These are phyloP conservation scores for Amphiprion ocellaris DNA, from an alignment of 2,113 vertebrate genomes.

Conservation along the genomic window DNA sequence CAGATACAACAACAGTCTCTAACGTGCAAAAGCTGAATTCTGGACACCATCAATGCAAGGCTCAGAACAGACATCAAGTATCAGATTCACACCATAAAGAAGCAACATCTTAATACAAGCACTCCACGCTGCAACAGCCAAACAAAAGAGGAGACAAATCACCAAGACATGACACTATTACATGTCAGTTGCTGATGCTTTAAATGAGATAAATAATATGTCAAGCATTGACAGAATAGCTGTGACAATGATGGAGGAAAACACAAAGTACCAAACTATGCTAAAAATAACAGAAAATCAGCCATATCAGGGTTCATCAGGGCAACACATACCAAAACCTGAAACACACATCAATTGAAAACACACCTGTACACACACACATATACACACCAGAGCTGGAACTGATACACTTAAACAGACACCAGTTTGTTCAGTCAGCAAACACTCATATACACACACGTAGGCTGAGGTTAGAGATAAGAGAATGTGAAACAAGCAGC, in stretches of 20 bases:
- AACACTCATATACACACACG: conserved; percentile 33
- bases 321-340: conserved; percentile 15
- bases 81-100: no score
- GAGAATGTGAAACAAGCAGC: conserved; percentile 57
- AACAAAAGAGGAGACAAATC: neutral
- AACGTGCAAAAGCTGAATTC: no score
- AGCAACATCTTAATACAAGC: no score
- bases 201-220: neutral
- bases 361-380: conserved; percentile 20
- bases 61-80: no score
- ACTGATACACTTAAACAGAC: conserved; percentile 25
- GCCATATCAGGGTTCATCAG: neutral
- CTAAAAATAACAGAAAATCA: conserved; percentile 15
- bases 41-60: no score
- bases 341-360: conserved; percentile 21
- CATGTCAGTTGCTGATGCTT: neutral
- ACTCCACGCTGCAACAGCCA: neutral
- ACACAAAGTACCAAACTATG: conserved; percentile 1
- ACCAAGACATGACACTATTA: neutral
- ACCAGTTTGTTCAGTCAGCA: conserved; percentile 33
- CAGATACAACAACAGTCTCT: no score
- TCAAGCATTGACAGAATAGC: neutral
- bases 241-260: neutral
- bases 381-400: neutral
- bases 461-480: conserved; percentile 64